Evolutionary conservation across 2,888 invertebrate genomes (phyloP), one percentile per base, ranked within the genome.

Genomic region (Phyllotreta cruciferae): DNA sequence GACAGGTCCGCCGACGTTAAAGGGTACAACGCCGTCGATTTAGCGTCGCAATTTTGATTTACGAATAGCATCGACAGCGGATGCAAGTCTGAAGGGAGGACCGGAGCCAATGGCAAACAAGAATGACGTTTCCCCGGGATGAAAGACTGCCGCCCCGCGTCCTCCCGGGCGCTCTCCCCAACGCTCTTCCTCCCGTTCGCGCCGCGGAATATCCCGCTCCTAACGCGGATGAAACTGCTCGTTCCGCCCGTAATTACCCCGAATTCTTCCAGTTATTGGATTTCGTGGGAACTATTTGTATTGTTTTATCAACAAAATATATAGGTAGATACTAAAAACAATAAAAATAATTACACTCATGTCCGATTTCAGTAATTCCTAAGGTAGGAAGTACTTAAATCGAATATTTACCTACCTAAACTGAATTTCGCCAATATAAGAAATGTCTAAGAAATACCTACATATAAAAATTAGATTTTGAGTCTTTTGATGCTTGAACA

Each of bases 41-140:
- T 73, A 72, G 72, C 73, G 71, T 74, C 72, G 76, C 76, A 75
- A 80, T 80, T 81, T 81, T 81, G 81, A 81, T 81, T 81, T 81
- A 81, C 81, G 81, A 81, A 81, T 81, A 74, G 79, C 78, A 81
- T 81, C 80, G 81, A 81, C 81, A 80, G 79, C 79, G 75, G 77
- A 79, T 79, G 78, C 79, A 77, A 73, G 75, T 75, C 76, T 75
- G 73, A 76, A 74, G 76, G 78, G 79, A 77, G 75, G 73, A 73
- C 67, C 65, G 67, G 73, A 64, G 70, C 79, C 79, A 79, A 80
- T 79, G 74, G 75, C 74, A 72, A 70, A 68, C 70, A 69, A 69
- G 74, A 74, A 75, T 72, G 75, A 73, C 70, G 74, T 75, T 74
- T 74, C 74, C 72, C 73, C 69, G 73, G 69, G 67, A 68, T 66